phyloP scores from a whole-genome alignment of 2,888 invertebrate species.

The Gisinianus flammeolus region DNA sequence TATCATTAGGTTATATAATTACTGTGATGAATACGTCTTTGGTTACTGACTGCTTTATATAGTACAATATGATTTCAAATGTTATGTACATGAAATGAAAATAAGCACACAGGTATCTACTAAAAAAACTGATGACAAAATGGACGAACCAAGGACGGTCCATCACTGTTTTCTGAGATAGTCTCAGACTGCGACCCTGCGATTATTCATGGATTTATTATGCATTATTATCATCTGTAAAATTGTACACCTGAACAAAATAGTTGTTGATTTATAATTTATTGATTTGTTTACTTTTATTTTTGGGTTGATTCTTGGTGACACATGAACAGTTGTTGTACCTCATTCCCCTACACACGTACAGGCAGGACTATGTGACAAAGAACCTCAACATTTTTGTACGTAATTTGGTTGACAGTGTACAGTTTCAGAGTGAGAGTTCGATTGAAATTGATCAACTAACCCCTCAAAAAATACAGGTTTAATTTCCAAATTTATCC shows the following conservation, averaged over 20 bases:
- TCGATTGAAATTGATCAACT: slow-evolving; percentile 46
- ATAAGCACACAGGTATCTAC: too few relatives aligned
- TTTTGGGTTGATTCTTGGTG: slow-evolving; percentile 16
- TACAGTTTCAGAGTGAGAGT: slow-evolving; percentile 35
- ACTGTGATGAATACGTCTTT: too few relatives aligned
- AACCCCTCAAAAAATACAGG: slow-evolving; percentile 52
- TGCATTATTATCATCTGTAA: too few relatives aligned
- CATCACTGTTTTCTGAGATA: too few relatives aligned
- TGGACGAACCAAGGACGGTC: too few relatives aligned
- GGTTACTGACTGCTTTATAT: too few relatives aligned
- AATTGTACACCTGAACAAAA: too few relatives aligned
- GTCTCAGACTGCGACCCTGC: slow-evolving; percentile 4
- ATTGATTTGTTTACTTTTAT: slow-evolving; percentile 3
- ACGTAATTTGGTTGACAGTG: slow-evolving; percentile 53
- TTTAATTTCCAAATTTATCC: slow-evolving; percentile 33
- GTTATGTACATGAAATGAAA: too few relatives aligned
- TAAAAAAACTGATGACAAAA: too few relatives aligned
- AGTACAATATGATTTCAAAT: too few relatives aligned
- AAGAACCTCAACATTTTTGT: slow-evolving; percentile 57
- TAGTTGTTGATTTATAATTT: background rate
- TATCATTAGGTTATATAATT: too few relatives aligned
- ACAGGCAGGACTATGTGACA: slow-evolving; percentile 56
- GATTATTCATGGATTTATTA: background rate
- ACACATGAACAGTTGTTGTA: slow-evolving; percentile 54
- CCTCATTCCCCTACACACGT: slow-evolving; percentile 58